Evolutionary conservation across 2,797 vertebrate genomes (phyloP), one percentile per base, ranked within the genome.

Genomic region (Coilia nasus): DNA sequence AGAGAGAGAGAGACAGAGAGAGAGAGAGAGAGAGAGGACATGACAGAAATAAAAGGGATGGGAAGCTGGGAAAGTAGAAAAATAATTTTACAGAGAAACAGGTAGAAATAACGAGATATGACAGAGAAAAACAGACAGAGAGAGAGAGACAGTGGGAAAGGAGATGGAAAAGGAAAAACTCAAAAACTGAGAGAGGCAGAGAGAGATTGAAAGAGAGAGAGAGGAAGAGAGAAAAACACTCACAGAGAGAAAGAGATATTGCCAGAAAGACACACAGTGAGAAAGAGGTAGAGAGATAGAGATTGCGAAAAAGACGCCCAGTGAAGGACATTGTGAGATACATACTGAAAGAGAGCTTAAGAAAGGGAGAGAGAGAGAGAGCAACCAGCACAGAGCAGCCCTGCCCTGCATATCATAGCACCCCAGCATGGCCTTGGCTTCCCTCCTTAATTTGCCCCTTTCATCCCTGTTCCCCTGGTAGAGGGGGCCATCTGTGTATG

Each of bases 361-460:
- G 25, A 25, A 21, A 28, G 10, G 25, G 15, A 25, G 23, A 11
- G 41, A 50, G 19, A 19, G 35, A 31, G 28, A 28, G 23, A 28
- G n/a, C 1, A 67, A 64, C 14, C 50, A 54, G 50, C 50, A 54
- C 50, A 54, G 41, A 15, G 17, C 31, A 44, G 5, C 71, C 25
- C 60, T 78, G 15, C 71, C 71, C 78, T 81, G 67, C 67, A 35
- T 19, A 86, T 82, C 87, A 59, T 44, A 85, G 59, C 57, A 57
- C 44, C 86, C 78, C 90, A 90, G 87, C 86, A 89, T 87, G 87
- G 85, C 87, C 85, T 88, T 89, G 85, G 85, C 84, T 86, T 82
- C 90, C 88, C 87, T 89, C 86, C 87, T 81, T 86, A 88, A 89
- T 87, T 87, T 92, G 88, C 87, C 86, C 87, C 90, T 90, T 88